Evolutionary conservation across 2,113 vertebrate species (phyloP).

Genomic region (Ardeotis arabs): DNA sequence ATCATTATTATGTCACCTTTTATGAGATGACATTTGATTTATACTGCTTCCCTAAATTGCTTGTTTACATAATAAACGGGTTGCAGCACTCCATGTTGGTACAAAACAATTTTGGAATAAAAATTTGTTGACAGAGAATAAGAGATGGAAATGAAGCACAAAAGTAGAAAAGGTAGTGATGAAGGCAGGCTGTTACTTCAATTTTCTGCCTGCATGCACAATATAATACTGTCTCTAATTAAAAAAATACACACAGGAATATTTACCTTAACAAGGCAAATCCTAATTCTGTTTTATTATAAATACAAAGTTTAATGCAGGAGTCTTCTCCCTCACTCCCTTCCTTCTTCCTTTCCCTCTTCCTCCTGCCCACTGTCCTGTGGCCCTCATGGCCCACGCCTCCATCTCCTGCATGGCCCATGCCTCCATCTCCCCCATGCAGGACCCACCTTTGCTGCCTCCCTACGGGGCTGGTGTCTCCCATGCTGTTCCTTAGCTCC

Average conservation of each 20-base stretch:
- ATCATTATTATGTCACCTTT: neutral
- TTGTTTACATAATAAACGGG: neutral
- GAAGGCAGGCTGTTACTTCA: neutral
- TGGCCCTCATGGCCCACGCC: rapidly evolving
- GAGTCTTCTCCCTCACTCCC: neutral
- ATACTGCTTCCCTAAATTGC: neutral
- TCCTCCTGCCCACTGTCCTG: neutral
- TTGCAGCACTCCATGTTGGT: rapidly evolving
- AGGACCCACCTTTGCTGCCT: neutral
- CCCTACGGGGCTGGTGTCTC: neutral
- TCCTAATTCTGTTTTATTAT: neutral
- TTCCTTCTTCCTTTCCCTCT: neutral
- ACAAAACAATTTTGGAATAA: neutral
- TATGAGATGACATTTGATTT: neutral
- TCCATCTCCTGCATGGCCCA: neutral
- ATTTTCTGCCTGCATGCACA: neutral
- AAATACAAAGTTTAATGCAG: neutral
- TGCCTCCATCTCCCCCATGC: neutral
- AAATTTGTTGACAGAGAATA: neutral
- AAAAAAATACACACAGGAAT: neutral
- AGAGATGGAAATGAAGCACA: neutral
- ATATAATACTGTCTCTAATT: neutral
- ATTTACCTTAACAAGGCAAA: neutral
- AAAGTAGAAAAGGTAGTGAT: neutral
- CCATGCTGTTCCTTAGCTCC: neutral